A percentile compares a stretch with the other conserved stretches of the same genome.
phyloP scores from a whole-genome alignment of 2,888 invertebrate genomes.

The Acanthosepion pharaonis region DNA sequence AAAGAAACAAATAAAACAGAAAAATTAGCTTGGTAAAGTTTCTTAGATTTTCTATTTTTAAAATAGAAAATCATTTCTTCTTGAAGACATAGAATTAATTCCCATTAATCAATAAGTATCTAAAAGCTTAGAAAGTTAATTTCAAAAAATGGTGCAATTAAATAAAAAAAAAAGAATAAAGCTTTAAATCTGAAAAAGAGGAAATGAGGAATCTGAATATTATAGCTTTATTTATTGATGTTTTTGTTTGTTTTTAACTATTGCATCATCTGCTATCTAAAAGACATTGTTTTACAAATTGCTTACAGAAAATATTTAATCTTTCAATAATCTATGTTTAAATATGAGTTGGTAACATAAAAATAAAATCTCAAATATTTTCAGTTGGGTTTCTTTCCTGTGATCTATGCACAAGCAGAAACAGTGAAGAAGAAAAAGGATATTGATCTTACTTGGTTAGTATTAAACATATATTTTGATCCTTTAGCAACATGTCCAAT shows the following conservation, averaged over 20 bases:
- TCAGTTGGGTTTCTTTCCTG: background rate
- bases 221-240: background rate
- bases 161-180: background rate
- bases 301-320: no score
- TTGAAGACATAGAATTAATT: no score
- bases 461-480: slow-evolving; percentile 93
- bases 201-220: background rate
- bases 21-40: no score
- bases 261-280: no score
- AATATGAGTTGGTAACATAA: no score
- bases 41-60: no score
- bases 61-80: no score
- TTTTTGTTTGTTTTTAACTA: background rate
- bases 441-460: slow-evolving; percentile 83
- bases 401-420: background rate
- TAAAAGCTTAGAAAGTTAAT: no score
- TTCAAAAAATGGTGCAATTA: background rate
- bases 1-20: no score
- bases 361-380: background rate
- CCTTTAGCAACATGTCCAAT: slow-evolving; percentile 90
- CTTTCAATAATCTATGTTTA: no score
- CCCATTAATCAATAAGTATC: no score
- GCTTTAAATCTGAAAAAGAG: background rate
- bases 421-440: background rate
- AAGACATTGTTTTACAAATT: no score